Evolutionary conservation across 2,797 vertebrate genomes (phyloP).

Genomic region (Trachops cirrhosus): DNA sequence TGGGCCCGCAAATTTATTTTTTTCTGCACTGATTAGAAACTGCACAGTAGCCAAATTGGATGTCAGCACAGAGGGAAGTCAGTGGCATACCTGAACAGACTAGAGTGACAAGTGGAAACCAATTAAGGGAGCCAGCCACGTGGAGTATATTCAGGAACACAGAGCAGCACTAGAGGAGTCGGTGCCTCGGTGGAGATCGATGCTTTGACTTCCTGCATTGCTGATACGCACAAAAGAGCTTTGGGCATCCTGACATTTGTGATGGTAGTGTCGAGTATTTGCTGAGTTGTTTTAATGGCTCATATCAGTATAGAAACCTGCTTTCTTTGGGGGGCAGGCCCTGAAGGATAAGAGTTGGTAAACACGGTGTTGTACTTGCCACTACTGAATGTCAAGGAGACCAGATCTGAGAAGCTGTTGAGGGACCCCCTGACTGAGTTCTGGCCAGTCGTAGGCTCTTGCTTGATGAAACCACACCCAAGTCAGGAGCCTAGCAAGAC

Average conservation of each 20-base stretch:
- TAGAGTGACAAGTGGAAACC: slow-evolving; percentile 22
- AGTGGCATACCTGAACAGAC: not conserved
- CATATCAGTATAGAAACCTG: not conserved
- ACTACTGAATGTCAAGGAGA: not conserved
- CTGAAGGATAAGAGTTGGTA: not conserved
- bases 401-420: not conserved
- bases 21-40: not conserved
- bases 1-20: not conserved
- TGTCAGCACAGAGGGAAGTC: slow-evolving; percentile 48
- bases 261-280: not conserved
- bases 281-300: not conserved
- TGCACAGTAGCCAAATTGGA: not conserved
- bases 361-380: not conserved
- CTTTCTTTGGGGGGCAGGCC: not conserved
- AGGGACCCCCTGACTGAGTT: not conserved
- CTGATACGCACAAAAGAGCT: not conserved
- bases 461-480: not conserved
- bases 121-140: not conserved
- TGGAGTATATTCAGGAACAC: not conserved
- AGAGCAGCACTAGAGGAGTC: not conserved
- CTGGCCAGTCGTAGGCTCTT: not conserved
- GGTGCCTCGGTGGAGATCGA: not conserved
- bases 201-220: not conserved
- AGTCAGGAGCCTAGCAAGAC: not conserved
- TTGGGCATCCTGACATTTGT: not conserved